These are phyloP conservation scores for Hyperoodon ampullatus DNA, from an alignment of 2,113 vertebrate genomes.

Conservation along the genomic window DNA sequence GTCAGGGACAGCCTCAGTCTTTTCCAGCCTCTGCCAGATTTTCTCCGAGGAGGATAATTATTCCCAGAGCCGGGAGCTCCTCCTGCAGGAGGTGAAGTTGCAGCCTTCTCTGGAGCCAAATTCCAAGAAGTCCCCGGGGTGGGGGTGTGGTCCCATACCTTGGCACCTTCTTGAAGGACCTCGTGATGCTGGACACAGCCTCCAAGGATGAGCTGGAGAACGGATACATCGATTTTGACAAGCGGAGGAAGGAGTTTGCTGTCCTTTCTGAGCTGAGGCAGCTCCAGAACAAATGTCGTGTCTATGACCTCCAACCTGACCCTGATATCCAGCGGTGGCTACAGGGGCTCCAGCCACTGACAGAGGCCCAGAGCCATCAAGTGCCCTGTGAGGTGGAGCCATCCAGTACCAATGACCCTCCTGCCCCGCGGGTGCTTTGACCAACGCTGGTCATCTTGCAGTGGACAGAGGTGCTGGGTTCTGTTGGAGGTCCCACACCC, in stretches of 20 bases:
- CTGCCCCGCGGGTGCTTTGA: constrained; percentile 79
- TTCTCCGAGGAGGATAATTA: constrained; percentile 95
- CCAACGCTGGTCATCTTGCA: constrained; percentile 92
- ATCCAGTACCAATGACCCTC: constrained; percentile 76
- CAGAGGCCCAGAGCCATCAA: constrained; percentile 90
- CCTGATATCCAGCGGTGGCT: constrained; percentile 89
- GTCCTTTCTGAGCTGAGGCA: constrained; percentile 92
- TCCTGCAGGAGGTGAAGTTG: constrained; percentile 78
- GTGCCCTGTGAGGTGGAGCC: constrained; percentile 92
- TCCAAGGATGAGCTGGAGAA: constrained; percentile 93
- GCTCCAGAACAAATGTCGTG: constrained; percentile 92
- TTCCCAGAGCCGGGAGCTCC: constrained; percentile 91
- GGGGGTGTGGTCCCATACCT: constrained; percentile 92
- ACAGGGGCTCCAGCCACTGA: constrained; percentile 85
- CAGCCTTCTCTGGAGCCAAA: constrained; percentile 57
- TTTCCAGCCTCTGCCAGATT: constrained; percentile 82
- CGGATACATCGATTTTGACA: constrained; percentile 95
- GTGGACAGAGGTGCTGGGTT: constrained; percentile 86
- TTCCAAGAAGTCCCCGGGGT: constrained; percentile 82
- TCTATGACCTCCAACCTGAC: constrained; percentile 86
- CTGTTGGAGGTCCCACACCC: constrained; percentile 78
- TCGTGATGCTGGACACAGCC: constrained; percentile 94
- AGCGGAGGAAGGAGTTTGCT: constrained; percentile 94
- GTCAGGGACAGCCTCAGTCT: constrained; percentile 82
- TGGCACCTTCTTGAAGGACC: constrained; percentile 93